Percentiles rank a stretch among this genome's conserved stretches.
Evolutionary conservation across 2,797 vertebrate genomes (phyloP).

Genomic region (Liasis olivaceus): DNA sequence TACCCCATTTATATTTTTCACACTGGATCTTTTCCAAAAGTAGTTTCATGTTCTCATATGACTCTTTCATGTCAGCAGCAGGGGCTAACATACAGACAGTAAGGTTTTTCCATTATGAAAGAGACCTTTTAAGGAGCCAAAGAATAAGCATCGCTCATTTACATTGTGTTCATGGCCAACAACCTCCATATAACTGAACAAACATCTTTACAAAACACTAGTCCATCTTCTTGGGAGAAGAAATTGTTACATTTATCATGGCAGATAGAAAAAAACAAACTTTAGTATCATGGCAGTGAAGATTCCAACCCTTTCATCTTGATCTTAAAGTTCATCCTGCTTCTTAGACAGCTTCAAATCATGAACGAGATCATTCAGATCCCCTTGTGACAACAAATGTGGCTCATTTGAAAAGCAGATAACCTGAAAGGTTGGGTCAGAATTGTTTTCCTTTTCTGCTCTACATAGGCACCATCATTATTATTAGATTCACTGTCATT

Average conservation of each 20-base stretch:
- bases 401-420: background rate
- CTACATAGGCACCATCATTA: background rate
- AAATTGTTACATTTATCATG: background rate
- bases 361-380: background rate
- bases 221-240: background rate
- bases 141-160: background rate
- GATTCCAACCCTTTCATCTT: background rate
- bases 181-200: background rate
- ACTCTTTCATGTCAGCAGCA: background rate
- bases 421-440: background rate
- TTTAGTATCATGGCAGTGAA: background rate
- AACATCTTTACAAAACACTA: background rate
- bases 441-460: background rate
- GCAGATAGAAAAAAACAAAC: background rate
- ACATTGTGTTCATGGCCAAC: background rate
- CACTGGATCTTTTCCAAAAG: background rate
- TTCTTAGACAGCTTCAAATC: background rate
- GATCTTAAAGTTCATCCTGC: background rate
- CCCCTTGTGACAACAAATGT: background rate
- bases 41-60: background rate
- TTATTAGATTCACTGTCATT: background rate
- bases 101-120: background rate
- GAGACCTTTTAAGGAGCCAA: background rate
- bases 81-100: background rate
- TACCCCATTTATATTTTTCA: background rate